Evolutionary conservation across 2,113 vertebrate genomes (phyloP).

Genomic region (Elephas maximus): DNA sequence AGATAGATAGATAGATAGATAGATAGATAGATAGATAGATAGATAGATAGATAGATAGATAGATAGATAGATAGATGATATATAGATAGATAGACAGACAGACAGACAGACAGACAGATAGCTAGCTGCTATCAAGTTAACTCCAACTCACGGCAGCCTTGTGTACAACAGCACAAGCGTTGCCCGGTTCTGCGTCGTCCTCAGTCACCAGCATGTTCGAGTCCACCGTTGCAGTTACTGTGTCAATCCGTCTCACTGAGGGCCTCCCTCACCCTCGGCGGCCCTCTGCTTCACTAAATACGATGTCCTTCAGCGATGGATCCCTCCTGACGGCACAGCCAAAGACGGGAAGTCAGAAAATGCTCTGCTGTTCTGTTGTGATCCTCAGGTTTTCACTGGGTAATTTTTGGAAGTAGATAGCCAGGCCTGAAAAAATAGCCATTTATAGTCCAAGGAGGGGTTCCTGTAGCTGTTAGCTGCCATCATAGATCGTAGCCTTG

Average conservation of each 20-base stretch:
- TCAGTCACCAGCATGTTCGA: not conserved
- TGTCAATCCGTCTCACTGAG: not conserved
- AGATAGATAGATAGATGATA: no score
- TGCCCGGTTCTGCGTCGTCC: not conserved
- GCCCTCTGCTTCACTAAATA: not conserved
- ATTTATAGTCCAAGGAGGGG: not conserved
- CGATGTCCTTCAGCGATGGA: not conserved
- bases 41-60: no score
- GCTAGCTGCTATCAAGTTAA: not conserved
- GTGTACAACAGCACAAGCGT: not conserved
- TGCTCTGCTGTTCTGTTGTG: not conserved
- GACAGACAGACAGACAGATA: no score
- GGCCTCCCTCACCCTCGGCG: not conserved
- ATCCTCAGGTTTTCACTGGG: not conserved
- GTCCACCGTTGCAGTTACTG: not conserved
- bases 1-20: no score
- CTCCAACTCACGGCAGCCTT: not conserved
- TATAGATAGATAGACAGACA: no score
- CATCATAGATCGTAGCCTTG: not conserved
- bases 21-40: no score
- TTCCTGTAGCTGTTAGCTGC: not conserved
- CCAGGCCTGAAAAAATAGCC: not conserved
- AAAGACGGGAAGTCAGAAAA: not conserved
- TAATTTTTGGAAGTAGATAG: not conserved
- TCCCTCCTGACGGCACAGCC: not conserved